Conservation (phyloP, 2,113 vertebrate species). For the human region DNA sequence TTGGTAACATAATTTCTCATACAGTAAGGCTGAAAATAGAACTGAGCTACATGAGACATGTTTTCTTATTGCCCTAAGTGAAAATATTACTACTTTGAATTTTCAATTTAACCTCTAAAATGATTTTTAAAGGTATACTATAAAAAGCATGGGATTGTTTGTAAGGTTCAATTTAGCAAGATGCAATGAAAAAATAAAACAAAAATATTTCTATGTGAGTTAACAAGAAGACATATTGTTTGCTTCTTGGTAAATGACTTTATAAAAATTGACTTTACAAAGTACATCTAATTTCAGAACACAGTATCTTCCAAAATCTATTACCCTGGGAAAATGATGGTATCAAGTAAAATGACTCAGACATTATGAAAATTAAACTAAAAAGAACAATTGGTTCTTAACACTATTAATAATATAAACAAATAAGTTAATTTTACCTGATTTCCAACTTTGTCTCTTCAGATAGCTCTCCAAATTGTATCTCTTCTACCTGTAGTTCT, state of each 20-base stretch:
- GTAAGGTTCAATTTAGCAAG: not conserved
- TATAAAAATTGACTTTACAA: slow-evolving; percentile 35
- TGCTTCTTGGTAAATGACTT: slow-evolving; percentile 28
- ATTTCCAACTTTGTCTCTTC: slow-evolving; percentile 85
- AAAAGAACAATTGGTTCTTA: slow-evolving; percentile 30
- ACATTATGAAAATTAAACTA: slow-evolving; percentile 39
- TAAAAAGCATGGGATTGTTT: not conserved
- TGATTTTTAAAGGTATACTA: slow-evolving; percentile 21
- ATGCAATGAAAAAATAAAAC: not conserved
- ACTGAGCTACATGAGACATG: not conserved
- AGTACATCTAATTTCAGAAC: not conserved
- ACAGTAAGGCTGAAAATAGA: slow-evolving; percentile 27
- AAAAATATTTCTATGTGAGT: slow-evolving; percentile 2
- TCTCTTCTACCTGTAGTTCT: slow-evolving; percentile 88
- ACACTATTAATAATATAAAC: slow-evolving; percentile 12
- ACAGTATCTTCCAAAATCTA: not conserved
- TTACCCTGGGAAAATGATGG: slow-evolving; percentile 15
- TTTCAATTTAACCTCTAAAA: slow-evolving; percentile 38
- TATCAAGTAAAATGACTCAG: slow-evolving; percentile 45
- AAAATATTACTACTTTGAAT: slow-evolving; percentile 6
- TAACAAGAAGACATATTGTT: not conserved
- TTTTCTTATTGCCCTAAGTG: not conserved
- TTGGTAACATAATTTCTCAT: slow-evolving; percentile 27
- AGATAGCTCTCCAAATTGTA: slow-evolving; percentile 85
- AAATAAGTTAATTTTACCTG: slow-evolving; percentile 84